Evolutionary conservation across 2,888 invertebrate species (phyloP).

Genomic region (Thymelicus lineola): DNA sequence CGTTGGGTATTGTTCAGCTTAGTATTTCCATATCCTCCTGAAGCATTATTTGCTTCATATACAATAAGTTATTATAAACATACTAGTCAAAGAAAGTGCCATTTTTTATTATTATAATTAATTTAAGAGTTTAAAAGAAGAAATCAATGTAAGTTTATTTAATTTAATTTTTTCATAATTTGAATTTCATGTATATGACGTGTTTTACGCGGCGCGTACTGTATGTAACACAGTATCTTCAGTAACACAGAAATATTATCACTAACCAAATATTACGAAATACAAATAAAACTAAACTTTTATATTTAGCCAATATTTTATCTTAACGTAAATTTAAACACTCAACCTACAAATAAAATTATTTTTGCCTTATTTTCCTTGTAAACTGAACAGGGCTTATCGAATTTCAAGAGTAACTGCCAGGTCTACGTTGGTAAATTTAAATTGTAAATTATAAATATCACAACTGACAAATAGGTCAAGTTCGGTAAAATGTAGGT

Average conservation of each 20-base stretch:
- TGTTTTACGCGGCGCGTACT: too few relatives aligned
- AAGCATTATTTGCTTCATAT: not conserved
- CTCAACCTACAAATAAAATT: too few relatives aligned
- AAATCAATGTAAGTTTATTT: not conserved
- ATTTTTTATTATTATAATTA: conserved; percentile 1
- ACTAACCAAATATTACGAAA: too few relatives aligned
- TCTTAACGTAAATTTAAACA: too few relatives aligned
- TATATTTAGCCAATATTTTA: too few relatives aligned
- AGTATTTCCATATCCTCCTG: conserved; percentile 15
- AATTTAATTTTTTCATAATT: not conserved
- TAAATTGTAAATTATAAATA: conserved; percentile 3
- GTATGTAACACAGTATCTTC: too few relatives aligned
- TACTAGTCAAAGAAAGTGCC: conserved; percentile 4
- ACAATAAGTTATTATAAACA: not conserved
- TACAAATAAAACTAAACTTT: too few relatives aligned
- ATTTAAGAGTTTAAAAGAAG: not conserved
- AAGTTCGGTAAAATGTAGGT: conserved; percentile 8
- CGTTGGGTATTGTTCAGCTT: conserved; percentile 22
- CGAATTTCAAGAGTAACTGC: not conserved
- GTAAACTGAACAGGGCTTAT: not conserved
- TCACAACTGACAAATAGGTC: not conserved
- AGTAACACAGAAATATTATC: too few relatives aligned
- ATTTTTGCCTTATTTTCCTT: not conserved
- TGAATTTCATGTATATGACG: too few relatives aligned
- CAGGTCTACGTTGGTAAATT: not conserved